Conservation (phyloP, 2,113 vertebrate species). For the Megaleporinus macrocephalus region DNA sequence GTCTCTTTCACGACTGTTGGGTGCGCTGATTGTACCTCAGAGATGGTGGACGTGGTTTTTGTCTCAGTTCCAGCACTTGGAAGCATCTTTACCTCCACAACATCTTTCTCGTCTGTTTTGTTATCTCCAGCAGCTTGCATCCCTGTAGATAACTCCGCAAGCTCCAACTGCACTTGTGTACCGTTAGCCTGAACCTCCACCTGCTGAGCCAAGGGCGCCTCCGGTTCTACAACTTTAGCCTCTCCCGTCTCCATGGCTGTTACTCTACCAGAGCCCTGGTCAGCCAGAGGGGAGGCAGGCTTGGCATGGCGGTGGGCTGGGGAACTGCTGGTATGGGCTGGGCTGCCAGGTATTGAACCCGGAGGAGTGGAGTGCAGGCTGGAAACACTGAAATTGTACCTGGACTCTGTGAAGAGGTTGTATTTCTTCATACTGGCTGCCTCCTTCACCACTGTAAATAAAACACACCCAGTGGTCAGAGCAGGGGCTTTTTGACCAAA, state of each 20-base stretch:
- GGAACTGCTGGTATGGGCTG: conserved; percentile 56
- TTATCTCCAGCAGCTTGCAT: background rate
- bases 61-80: background rate
- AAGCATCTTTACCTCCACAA: background rate
- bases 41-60: background rate
- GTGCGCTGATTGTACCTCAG: background rate
- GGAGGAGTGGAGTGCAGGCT: conserved; percentile 77
- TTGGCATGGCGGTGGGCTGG: background rate
- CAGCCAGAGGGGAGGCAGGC: conserved; percentile 48
- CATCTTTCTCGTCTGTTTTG: background rate
- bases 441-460: conserved; percentile 87
- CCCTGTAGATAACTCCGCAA: background rate
- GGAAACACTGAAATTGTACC: conserved; percentile 80
- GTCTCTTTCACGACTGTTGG: background rate
- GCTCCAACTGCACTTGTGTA: background rate
- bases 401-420: conserved; percentile 87
- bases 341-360: conserved; percentile 80
- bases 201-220: background rate
- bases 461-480: conserved; percentile 9
- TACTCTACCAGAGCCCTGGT: conserved; percentile 26
- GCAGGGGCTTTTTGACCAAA: background rate
- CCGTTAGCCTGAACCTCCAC: background rate
- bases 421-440: conserved; percentile 87
- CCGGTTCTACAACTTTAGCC: background rate
- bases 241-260: background rate